A percentile compares a stretch with the other conserved stretches of the same genome.
phyloP scores from a whole-genome alignment of 2,797 vertebrate species.

The Manis crassicaudata region DNA sequence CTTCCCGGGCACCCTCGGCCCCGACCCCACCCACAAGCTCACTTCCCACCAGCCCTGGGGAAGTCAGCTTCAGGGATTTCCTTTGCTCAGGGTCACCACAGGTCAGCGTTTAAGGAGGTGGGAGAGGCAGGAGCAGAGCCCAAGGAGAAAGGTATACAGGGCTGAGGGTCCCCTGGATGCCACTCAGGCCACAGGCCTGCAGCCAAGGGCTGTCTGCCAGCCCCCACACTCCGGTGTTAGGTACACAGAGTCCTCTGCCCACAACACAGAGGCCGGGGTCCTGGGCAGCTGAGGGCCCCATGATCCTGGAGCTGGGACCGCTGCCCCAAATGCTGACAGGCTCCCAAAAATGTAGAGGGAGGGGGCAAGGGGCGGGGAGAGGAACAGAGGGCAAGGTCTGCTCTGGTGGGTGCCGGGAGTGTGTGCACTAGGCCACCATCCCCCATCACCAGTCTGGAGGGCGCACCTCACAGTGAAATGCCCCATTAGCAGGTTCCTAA shows the following conservation, averaged over 20 bases:
- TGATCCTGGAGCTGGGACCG: not conserved
- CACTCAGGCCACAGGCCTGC: slow-evolving; percentile 63
- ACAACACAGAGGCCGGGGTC: not conserved
- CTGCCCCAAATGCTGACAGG: not conserved
- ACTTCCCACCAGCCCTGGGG: not conserved
- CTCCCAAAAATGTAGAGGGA: no score
- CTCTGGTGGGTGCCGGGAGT: slow-evolving; percentile 41
- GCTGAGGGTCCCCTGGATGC: slow-evolving; percentile 69
- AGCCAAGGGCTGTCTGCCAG: slow-evolving; percentile 71
- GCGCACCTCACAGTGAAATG: not conserved
- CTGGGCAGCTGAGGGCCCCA: not conserved
- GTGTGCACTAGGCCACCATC: not conserved
- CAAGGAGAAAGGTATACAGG: slow-evolving; percentile 53
- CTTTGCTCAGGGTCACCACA: slow-evolving; percentile 67
- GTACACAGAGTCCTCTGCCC: slow-evolving; percentile 60
- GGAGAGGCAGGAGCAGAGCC: not conserved
- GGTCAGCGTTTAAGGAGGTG: slow-evolving; percentile 76
- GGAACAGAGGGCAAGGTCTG: not conserved
- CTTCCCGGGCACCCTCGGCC: not conserved
- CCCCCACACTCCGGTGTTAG: slow-evolving; percentile 47
- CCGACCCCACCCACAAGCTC: not conserved
- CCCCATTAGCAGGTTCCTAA: not conserved
- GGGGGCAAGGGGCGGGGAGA: no score
- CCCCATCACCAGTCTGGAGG: not conserved
- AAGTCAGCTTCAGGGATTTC: slow-evolving; percentile 70